Evolutionary conservation across 2,113 vertebrate genomes (phyloP).

Genomic region (Saguinus imperator): DNA sequence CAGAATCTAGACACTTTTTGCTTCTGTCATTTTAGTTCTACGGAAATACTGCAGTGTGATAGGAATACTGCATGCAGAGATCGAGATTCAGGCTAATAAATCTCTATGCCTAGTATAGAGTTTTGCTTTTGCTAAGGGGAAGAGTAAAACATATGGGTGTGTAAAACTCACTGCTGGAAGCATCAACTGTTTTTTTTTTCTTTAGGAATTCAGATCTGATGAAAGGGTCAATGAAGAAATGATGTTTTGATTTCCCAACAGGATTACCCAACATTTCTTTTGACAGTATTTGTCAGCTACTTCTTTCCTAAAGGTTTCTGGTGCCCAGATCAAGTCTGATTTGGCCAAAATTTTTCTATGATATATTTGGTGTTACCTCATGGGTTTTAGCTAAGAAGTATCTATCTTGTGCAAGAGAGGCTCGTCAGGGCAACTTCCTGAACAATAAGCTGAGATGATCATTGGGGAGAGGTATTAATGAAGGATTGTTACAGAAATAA

Average conservation of each 20-base stretch:
- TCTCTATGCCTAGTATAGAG: conserved; percentile 61
- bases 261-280: background rate
- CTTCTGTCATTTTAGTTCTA: background rate
- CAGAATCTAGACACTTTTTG: conserved; percentile 50
- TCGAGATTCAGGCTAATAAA: conserved; percentile 31
- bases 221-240: conserved; percentile 7
- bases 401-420: conserved; percentile 60
- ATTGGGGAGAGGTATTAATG: background rate
- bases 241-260: background rate
- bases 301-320: background rate
- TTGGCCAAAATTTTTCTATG: background rate
- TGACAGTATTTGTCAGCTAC: background rate
- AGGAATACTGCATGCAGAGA: background rate
- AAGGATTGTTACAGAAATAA: background rate
- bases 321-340: background rate
- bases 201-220: conserved; percentile 16
- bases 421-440: conserved; percentile 30
- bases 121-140: conserved; percentile 36
- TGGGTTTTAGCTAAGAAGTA: conserved; percentile 65
- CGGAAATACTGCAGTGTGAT: background rate
- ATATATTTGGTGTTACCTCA: conserved; percentile 62
- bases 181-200: background rate
- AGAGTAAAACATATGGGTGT: conserved; percentile 47
- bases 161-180: background rate
- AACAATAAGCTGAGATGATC: conserved; percentile 8